Evolutionary conservation across 2,888 invertebrate genomes (phyloP), one percentile per base, ranked within the genome.

Genomic region (Nematopogon swammerdamellus): DNA sequence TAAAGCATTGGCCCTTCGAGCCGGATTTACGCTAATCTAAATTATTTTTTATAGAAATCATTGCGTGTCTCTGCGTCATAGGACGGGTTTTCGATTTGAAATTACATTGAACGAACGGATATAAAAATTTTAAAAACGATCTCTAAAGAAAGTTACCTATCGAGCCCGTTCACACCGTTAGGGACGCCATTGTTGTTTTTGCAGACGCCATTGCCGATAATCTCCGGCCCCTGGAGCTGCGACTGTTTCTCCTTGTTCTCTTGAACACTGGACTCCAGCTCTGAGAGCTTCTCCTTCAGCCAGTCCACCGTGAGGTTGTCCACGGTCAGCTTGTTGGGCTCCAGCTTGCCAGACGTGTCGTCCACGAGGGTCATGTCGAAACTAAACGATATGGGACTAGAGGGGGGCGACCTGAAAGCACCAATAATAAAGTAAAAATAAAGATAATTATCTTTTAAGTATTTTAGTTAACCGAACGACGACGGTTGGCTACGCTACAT

Each of bases 261-360:
- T 64, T 88, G 90, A 43, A 94, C 77, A n/a, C 86, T 82, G n/a
- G 80, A 67, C 68, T 94, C 94, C 54, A 94, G 68, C 58, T 94
- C 93, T 16, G 81, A 82, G 49, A 92, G 72, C 63, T 91, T 90
- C 55, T 87, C 88, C 59, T 92, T 85, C 50, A 97, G 72, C 88
- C 91, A 91, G 62, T 95, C 95, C 42, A 93, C 88, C 0, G 96
- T 97, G 25, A 95, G 82, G 68, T 95, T 95, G 69, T 97, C 95
- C 1, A 96, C 92, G 0, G 95, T 92, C 55, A 97, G 68, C 63
- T 90, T 89, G 72, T 92, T 92, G n/a, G 92, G 89, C 60, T 88
- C 84, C 47, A 95, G 81, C 68, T 91, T 91, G 8, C 95, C 94
- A 48, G 90, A 90, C 49, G 92, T 92, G 60, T 95, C 93, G 61